A percentile compares a stretch with the other conserved stretches of the same genome.
phyloP scores from a whole-genome alignment of 2,797 vertebrate species.

The Antennarius maculatus region DNA sequence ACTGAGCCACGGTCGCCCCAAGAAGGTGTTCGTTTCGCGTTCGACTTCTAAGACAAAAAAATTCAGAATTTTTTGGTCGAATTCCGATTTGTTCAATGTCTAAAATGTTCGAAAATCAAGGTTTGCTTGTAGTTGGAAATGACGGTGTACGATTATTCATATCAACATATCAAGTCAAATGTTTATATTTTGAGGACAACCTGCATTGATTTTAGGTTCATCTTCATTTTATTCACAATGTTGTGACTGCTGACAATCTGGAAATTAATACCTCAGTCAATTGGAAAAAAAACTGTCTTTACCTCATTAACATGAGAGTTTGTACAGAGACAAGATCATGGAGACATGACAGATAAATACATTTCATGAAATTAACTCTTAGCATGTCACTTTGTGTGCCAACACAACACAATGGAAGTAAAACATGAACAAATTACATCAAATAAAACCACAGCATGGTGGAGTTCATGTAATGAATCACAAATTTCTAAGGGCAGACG shows the following conservation, averaged over 20 bases:
- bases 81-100: too few species aligned
- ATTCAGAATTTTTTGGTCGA: too few species aligned
- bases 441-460: conserved; percentile 2
- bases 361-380: conserved; percentile 41
- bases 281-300: neutral
- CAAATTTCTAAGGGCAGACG: neutral
- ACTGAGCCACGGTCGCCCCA: too few species aligned
- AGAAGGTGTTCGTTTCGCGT: too few species aligned
- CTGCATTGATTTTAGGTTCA: conserved; percentile 52
- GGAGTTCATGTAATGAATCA: neutral
- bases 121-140: too few species aligned
- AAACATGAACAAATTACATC: neutral
- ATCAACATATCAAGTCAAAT: too few species aligned
- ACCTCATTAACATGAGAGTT: conserved; percentile 33
- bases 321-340: conserved; percentile 3
- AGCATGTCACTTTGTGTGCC: conserved; percentile 25
- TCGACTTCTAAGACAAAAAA: too few species aligned
- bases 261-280: conserved; percentile 1
- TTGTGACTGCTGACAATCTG: conserved; percentile 19
- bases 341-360: conserved; percentile 16
- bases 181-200: too few species aligned
- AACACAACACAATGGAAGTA: neutral
- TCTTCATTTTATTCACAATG: conserved; percentile 37
- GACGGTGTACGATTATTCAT: too few species aligned
- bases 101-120: too few species aligned